Conservation (phyloP, 2,797 vertebrate species). For the Meriones psammophilus region DNA sequence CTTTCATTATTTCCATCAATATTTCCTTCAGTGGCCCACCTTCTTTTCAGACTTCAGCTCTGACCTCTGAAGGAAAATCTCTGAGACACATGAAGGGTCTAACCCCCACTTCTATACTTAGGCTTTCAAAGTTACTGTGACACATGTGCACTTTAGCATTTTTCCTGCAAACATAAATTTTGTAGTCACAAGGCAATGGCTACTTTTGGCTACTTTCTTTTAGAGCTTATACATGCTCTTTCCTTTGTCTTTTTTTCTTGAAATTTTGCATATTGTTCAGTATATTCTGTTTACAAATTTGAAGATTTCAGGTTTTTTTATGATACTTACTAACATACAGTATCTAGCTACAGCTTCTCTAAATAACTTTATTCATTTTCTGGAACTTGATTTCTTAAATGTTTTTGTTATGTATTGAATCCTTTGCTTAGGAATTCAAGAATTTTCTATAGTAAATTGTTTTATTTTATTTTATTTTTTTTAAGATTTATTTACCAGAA, state of each 20-base stretch:
- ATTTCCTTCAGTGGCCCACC: background rate
- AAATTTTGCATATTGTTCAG: rapidly evolving
- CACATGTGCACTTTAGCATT: background rate
- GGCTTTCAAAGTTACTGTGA: background rate
- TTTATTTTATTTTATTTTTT: no score
- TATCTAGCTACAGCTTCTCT: background rate
- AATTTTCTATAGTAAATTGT: no score
- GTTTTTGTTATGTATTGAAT: background rate
- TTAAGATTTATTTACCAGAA: no score
- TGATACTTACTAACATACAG: rapidly evolving
- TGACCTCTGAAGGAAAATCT: background rate
- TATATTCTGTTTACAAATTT: background rate
- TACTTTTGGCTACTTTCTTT: background rate
- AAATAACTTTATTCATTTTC: background rate
- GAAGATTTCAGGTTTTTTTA: background rate
- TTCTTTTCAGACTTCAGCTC: background rate
- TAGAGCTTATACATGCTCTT: background rate
- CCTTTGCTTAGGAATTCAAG: background rate
- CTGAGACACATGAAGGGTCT: background rate
- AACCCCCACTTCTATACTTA: background rate
- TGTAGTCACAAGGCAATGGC: background rate
- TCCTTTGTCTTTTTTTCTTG: background rate
- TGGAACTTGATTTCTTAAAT: background rate
- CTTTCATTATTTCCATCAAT: background rate
- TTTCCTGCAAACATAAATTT: background rate